Evolutionary conservation across 2,888 invertebrate species (phyloP), one percentile per base, ranked within the genome.

Genomic region (Euplagia quadripunctaria): DNA sequence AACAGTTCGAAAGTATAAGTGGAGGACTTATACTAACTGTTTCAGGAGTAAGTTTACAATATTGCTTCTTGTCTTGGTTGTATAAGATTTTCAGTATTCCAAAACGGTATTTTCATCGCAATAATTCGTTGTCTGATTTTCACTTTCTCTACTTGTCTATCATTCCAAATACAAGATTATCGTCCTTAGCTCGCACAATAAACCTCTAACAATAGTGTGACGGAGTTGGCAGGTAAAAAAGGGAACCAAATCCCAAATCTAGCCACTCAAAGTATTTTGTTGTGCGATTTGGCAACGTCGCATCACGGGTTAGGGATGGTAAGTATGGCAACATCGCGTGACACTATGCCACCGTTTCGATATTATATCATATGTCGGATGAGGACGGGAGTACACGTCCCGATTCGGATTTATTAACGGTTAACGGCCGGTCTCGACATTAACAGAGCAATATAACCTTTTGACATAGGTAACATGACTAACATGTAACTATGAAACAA

Each of bases 271-370:
- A 87, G 82, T 83, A 82, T 81, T 82, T 82, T 81, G 85, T 82
- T 80, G 78, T 74, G 81, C 88, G 88, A 89, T 88, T 90, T 91
- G 93, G 93, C 93, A 93, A 93, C 93, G 91, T 85, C 90, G 93
- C 92, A 73, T 86, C 86, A 86, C 82, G 83, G 82, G 83, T 79
- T 83, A 80, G 88, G 88, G 88, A 87, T 86, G 87, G 81, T 82
- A 83, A 84, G 87, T 82, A 78, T 84, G 92, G 92, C 92, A 92
- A 92, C 92, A 88, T 86, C 87, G 89, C 90, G 20, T 78, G 65
- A 58, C 72, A 52, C 70, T 68, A 64, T 79, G 63, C 61, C n/a
- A 61, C 68, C 64, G 72, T 78, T 74, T 64, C 68, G 64, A 73
- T 77, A 70, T 61, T 61, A 70, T 46, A 75, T 75, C 68, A 69